phyloP scores from a whole-genome alignment of 1,140 invertebrate species.

The Polyergus mexicanus region DNA sequence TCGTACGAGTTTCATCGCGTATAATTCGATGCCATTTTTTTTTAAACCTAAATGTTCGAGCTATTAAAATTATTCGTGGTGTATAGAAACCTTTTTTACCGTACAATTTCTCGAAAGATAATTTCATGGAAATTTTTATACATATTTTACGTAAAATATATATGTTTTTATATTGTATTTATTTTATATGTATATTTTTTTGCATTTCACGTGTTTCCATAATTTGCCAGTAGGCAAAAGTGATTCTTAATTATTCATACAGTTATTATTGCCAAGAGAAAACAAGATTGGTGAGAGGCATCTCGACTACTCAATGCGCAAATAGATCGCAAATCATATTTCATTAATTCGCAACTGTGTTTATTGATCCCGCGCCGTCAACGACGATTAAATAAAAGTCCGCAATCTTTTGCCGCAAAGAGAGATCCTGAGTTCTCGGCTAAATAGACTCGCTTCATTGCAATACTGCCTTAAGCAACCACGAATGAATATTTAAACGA shows the following conservation, averaged over 20 bases:
- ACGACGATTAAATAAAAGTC: constrained; percentile 12
- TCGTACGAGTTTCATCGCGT: neutral
- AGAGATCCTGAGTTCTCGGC: constrained; percentile 24
- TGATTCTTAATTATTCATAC: neutral
- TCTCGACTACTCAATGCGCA: neutral
- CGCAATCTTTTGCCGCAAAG: neutral
- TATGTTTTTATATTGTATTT: neutral
- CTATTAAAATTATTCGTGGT: neutral
- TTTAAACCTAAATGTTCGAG: neutral
- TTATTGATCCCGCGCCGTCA: neutral
- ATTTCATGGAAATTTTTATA: neutral
- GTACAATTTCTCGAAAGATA: neutral
- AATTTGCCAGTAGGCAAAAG: neutral
- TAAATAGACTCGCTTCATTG: constrained; percentile 60
- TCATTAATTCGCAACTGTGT: constrained; percentile 15
- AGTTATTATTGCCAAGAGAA: constrained; percentile 17
- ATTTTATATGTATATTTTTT: neutral
- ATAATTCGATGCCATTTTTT: neutral
- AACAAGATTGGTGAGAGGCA: neutral
- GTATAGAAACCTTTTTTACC: neutral
- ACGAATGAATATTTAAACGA: constrained; percentile 74
- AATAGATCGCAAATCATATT: neutral
- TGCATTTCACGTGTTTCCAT: neutral
- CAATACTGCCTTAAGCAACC: constrained; percentile 35
- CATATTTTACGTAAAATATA: neutral